These are phyloP conservation scores for Dissostichus mawsoni DNA, from an alignment of 2,113 vertebrate species.

Conservation along the genomic window DNA sequence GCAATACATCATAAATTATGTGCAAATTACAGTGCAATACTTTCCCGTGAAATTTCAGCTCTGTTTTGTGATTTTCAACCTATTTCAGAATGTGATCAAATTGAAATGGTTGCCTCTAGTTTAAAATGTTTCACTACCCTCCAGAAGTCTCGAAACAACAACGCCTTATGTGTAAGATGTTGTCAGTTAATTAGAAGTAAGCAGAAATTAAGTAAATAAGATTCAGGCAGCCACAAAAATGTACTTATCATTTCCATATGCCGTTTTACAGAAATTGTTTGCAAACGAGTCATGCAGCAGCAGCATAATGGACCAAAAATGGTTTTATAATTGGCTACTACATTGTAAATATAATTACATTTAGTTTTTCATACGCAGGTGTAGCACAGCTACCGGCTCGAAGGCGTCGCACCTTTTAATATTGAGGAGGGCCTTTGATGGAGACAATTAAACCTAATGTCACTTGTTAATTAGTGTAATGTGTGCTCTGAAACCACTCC, in stretches of 20 bases:
- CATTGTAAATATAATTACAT: conserved; percentile 1
- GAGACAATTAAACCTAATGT: conserved; percentile 67
- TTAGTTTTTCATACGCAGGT: neutral
- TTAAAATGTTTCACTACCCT: neutral
- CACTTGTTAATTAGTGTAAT: conserved; percentile 64
- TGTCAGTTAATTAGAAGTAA: neutral
- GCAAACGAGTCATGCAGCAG: conserved; percentile 12
- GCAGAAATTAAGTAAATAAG: neutral
- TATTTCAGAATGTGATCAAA: neutral
- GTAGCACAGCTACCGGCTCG: conserved; percentile 4
- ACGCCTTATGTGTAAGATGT: neutral
- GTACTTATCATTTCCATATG: neutral
- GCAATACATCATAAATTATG: no score
- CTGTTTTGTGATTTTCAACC: neutral
- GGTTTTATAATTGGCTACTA: neutral
- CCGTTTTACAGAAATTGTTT: neutral
- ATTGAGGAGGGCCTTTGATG: conserved; percentile 43
- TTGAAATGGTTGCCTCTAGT: neutral
- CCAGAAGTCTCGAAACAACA: neutral
- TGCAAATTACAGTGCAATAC: neutral
- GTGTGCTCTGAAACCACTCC: conserved; percentile 52
- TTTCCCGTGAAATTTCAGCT: neutral
- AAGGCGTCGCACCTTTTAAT: conserved; percentile 34
- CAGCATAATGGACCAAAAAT: neutral
- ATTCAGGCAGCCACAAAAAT: no score